A percentile compares a stretch with the other conserved stretches of the same genome.
Conservation (phyloP, 2,113 vertebrate species). For the Vicugna pacos region DNA sequence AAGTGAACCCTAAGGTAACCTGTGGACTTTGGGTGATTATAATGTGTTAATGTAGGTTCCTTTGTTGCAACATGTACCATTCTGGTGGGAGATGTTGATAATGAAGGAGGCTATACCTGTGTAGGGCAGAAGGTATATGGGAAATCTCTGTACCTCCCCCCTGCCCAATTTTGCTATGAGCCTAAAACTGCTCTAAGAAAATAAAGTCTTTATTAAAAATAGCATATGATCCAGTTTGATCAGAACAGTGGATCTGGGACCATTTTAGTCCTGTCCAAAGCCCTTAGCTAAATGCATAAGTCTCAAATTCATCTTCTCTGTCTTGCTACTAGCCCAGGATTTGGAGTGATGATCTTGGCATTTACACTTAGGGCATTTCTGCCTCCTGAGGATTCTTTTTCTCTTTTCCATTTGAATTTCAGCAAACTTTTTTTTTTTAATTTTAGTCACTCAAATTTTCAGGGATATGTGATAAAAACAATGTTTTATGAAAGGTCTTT, state of each 20-base stretch:
- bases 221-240: background rate
- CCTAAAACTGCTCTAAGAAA: background rate
- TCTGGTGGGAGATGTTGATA: background rate
- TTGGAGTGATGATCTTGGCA: background rate
- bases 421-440: background rate
- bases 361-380: background rate
- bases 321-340: background rate
- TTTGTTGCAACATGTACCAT: background rate
- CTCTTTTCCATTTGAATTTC: background rate
- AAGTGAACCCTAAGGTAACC: background rate
- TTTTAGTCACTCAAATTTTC: background rate
- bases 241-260: rapidly evolving
- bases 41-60: background rate
- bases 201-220: background rate
- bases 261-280: background rate
- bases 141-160: background rate
- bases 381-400: background rate
- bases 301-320: background rate
- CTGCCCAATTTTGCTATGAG: background rate
- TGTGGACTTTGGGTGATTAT: background rate
- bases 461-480: background rate
- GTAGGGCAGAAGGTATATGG: background rate
- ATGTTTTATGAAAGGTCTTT: background rate
- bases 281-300: background rate
- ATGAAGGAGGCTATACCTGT: background rate